Evolutionary conservation across 2,888 invertebrate genomes (phyloP).

Genomic region (Linnaemya vulpina): DNA sequence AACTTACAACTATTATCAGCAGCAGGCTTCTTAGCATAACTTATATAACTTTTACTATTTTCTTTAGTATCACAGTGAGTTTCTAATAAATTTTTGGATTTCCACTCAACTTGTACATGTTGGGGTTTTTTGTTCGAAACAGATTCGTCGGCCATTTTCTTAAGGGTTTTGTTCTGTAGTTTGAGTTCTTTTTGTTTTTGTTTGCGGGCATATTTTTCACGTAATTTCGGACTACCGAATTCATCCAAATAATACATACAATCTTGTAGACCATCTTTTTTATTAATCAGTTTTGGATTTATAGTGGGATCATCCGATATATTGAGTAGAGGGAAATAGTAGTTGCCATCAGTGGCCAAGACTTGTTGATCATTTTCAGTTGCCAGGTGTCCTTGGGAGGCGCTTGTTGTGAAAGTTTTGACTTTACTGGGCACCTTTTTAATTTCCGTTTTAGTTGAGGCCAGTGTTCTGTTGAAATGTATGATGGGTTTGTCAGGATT

Average conservation of each 20-base stretch:
- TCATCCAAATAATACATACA: conserved; percentile 83
- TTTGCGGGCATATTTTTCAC: conserved; percentile 81
- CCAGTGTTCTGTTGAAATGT: conserved; percentile 19
- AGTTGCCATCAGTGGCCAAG: conserved; percentile 79
- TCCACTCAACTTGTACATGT: conserved; percentile 32
- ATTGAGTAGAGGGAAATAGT: conserved; percentile 79
- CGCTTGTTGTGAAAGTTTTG: conserved; percentile 69
- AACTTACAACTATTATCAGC: conserved; percentile 64
- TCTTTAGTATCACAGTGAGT: conserved; percentile 72
- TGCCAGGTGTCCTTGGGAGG: conserved; percentile 61
- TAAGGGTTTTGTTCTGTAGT: conserved; percentile 76
- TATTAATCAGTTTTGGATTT: conserved; percentile 82
- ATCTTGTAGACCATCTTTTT: conserved; percentile 82
- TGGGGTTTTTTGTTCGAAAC: conserved; percentile 40
- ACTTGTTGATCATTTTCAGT: conserved; percentile 64
- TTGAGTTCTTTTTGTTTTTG: conserved; percentile 79
- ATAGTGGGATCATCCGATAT: conserved; percentile 80
- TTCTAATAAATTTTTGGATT: conserved; percentile 70
- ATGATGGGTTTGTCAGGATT: conserved; percentile 3
- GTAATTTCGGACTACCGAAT: conserved; percentile 82
- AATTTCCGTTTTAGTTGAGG: conserved; percentile 63
- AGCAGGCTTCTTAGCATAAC: conserved; percentile 70
- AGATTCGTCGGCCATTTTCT: conserved; percentile 72
- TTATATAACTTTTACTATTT: conserved; percentile 67
- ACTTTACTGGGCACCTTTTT: conserved; percentile 64